These are phyloP conservation scores for Xenopus laevis DNA, from an alignment of 2,113 vertebrate species.

Conservation along the genomic window DNA sequence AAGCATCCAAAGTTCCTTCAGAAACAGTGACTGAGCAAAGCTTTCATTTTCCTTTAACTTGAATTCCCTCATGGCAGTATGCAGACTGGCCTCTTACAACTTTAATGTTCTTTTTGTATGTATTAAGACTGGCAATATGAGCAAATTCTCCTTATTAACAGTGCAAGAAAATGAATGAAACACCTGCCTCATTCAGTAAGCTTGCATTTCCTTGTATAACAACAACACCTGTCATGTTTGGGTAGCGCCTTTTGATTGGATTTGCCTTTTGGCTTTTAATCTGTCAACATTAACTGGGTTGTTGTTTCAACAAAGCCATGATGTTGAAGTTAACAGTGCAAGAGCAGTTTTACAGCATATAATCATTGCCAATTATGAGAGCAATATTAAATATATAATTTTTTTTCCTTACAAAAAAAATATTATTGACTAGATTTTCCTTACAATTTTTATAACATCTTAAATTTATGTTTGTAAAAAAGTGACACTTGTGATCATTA, in stretches of 20 bases:
- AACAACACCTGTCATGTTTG: constrained; percentile 8
- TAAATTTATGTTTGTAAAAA: too few species aligned
- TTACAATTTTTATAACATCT: too few species aligned
- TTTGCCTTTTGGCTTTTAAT: constrained; percentile 5
- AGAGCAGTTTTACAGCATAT: too few species aligned
- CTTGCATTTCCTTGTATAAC: not conserved
- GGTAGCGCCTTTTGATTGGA: too few species aligned
- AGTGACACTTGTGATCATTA: too few species aligned
- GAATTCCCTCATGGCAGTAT: not conserved
- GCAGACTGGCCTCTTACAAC: not conserved
- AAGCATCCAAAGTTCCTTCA: not conserved
- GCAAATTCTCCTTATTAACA: constrained; percentile 7
- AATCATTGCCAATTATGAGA: too few species aligned
- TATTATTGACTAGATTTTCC: too few species aligned
- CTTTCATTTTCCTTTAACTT: not conserved
- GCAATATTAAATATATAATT: too few species aligned
- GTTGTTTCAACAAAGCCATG: not conserved
- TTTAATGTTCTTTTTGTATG: not conserved
- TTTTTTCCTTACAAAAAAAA: too few species aligned
- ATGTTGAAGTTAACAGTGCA: not conserved
- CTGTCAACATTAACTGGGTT: constrained; percentile 15
- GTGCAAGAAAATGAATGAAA: not conserved
- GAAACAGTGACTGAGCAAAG: not conserved
- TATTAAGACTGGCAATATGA: not conserved
- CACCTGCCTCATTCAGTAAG: not conserved